phyloP scores from a whole-genome alignment of 2,888 invertebrate species.

The Tetrapedia diversipes region DNA sequence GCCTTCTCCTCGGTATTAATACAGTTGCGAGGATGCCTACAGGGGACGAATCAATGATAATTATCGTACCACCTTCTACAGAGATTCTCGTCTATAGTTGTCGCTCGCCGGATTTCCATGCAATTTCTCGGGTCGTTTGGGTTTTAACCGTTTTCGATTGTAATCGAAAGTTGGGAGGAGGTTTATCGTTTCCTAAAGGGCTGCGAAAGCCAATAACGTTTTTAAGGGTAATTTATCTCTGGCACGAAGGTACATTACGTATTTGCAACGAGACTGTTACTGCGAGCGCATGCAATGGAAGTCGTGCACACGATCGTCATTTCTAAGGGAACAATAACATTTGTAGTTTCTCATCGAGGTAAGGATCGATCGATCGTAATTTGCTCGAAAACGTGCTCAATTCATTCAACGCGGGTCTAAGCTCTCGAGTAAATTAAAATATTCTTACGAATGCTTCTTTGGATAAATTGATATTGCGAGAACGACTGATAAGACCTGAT shows the following conservation, averaged over 20 bases:
- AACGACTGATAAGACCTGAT: too few relatives aligned
- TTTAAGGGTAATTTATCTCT: neutral
- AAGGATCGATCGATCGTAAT: constrained; percentile 13
- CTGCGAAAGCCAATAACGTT: constrained; percentile 13
- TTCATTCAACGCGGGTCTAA: neutral
- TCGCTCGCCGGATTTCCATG: neutral
- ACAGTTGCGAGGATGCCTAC: constrained; percentile 4
- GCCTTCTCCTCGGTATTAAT: constrained; percentile 26
- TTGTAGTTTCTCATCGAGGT: constrained; percentile 18
- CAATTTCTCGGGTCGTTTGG: neutral
- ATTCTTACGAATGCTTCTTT: too few relatives aligned
- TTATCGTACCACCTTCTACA: neutral
- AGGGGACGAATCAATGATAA: constrained; percentile 25
- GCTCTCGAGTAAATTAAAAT: neutral
- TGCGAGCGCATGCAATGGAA: neutral
- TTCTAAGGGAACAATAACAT: constrained; percentile 22
- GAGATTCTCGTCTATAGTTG: neutral
- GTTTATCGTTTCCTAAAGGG: neutral
- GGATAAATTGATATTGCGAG: too few relatives aligned
- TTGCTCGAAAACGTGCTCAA: neutral
- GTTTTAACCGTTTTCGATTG: neutral
- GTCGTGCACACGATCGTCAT: constrained; percentile 7
- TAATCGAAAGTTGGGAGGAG: neutral
- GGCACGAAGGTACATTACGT: neutral
- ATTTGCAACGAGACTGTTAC: neutral